Evolutionary conservation across 2,113 vertebrate genomes (phyloP), one percentile per base, ranked within the genome.

Genomic region (Toxotes jaculatrix): DNA sequence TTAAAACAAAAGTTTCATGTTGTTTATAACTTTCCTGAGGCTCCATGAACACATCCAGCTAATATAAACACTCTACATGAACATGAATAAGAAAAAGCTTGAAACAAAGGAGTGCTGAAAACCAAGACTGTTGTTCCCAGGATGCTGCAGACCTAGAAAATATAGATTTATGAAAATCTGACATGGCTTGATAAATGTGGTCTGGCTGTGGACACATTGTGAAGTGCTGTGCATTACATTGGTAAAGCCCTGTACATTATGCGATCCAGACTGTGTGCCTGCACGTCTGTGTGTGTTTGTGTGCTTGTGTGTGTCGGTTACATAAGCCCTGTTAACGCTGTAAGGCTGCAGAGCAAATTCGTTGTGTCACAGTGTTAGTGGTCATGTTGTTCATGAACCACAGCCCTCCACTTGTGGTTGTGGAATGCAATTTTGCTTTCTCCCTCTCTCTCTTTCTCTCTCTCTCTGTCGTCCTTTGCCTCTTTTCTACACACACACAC

Each of bases 371-470:
- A 83, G 73, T 49, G 84, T 88, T 84, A 80, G 87, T 55, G 88
- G 89, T 90, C 81, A 74, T 89, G 79, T 90, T 82, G 85, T 67
- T 75, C 79, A 5, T 11, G 79, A 85, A 86, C 88, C 83, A 59
- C 87, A 88, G 59, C 61, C 38, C 68, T 89, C 64, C 79, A 71
- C 71, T 93, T 91, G 83, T 80, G 90, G 89, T 89, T 89, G 79
- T 82, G 85, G 64, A 91, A 88, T 91, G 68, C 85, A 72, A 27
- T 81, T 89, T 87, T 62, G 56, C 36, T 47, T 57, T 77, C 45
- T 72, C 65, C 45, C 68, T 69, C 51, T 23, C 55, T 38, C 36
- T 38, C 36, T 38, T 7, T 38, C 36, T 43, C 38, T 40, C 38
- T 40, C 38, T 40, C 38, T 42, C 32, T 17, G 31, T 81, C 47